Evolutionary conservation across 2,888 invertebrate genomes (phyloP), one percentile per base, ranked within the genome.

Genomic region (Hemistola chrysoprasaria): DNA sequence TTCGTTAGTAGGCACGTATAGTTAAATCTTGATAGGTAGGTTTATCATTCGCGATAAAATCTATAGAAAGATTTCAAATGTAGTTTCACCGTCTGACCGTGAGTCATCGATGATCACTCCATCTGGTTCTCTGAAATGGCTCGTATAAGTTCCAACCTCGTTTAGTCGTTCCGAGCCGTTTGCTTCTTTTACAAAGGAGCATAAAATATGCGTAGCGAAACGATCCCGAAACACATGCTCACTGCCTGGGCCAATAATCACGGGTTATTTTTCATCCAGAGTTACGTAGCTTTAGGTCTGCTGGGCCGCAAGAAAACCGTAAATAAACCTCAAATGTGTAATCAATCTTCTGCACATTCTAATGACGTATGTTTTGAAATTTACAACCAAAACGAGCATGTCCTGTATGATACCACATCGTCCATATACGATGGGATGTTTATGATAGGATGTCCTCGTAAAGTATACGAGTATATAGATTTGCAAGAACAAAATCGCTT

Each of bases 351-450:
- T 59, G 59, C 62, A 60, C 65, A 62, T 60, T 64, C 62, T 69
- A 70, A 75, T 71, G 71, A 71, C 66, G 62, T 67, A 60, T 62
- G 56, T 63, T 63, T 63, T n/a, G n/a, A 67, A 65, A 56, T 74
- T 77, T 76, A 78, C 65, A 75, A 70, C 46, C 56, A 38, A 76
- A 72, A 76, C 67, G 76, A 72, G 54, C 61, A 50, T 11, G 22
- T 8, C 33, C 23, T 59, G 59, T n/a, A n/a, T n/a, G n/a, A n/a
- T n/a, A n/a, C n/a, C n/a, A n/a, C n/a, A n/a, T n/a, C n/a, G n/a
- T n/a, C n/a, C n/a, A n/a, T n/a, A n/a, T n/a, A n/a, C n/a, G n/a
- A n/a, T n/a, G n/a, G n/a, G n/a, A n/a, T n/a, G n/a, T n/a, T n/a
- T n/a, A n/a, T n/a, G n/a, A n/a, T n/a, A n/a, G n/a, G n/a, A n/a